Evolutionary conservation across 2,797 vertebrate species (phyloP).

Genomic region (Pempheris klunzingeri): DNA sequence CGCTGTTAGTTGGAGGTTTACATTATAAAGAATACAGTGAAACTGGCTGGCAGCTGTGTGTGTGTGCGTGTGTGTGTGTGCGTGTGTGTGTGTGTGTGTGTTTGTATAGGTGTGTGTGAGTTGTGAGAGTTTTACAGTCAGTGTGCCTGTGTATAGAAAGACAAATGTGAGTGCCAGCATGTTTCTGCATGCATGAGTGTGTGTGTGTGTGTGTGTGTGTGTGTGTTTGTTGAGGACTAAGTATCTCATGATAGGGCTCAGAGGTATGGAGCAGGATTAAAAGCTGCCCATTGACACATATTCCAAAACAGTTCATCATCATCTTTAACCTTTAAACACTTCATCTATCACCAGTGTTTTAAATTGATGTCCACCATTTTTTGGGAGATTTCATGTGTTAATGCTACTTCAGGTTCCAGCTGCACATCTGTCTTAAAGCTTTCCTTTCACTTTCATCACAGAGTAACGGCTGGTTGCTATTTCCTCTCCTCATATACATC

Average conservation of each 20-base stretch:
- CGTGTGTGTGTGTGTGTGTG: constrained; percentile 37
- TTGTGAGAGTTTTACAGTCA: constrained; percentile 50
- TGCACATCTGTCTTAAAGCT: constrained; percentile 53
- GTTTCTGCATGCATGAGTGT: constrained; percentile 66
- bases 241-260: constrained; percentile 73
- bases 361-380: constrained; percentile 12
- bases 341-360: constrained; percentile 23
- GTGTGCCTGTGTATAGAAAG: constrained; percentile 62
- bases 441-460: constrained; percentile 45
- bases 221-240: constrained; percentile 46
- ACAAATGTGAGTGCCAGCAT: constrained; percentile 71
- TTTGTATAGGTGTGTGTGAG: constrained; percentile 13
- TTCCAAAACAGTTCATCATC: constrained; percentile 47
- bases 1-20: constrained; percentile 83
- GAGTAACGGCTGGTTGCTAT: constrained; percentile 43
- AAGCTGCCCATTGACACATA: constrained; percentile 60
- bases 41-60: constrained; percentile 77
- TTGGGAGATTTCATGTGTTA: not conserved
- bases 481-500: constrained; percentile 32
- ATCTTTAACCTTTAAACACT: constrained; percentile 28
- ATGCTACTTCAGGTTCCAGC: constrained; percentile 51
- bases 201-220: constrained; percentile 32
- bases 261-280: constrained; percentile 72
- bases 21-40: constrained; percentile 83
- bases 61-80: constrained; percentile 62